Conservation (phyloP, 2,797 vertebrate species). For the Podarcis lilfordi region DNA sequence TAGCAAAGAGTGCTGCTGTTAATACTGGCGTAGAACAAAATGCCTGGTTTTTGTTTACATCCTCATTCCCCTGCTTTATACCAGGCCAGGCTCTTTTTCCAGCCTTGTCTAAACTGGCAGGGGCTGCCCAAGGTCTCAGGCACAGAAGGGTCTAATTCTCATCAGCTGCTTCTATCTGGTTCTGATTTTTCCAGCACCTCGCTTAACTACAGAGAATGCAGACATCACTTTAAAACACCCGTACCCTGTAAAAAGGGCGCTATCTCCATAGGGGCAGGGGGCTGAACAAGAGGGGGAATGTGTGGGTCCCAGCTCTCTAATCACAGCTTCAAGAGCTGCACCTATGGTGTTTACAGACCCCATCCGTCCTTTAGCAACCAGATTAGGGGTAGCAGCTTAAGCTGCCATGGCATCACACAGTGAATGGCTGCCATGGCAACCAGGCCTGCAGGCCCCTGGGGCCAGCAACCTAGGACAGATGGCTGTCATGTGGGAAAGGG, state of each 20-base stretch:
- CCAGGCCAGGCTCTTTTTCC: too few species aligned
- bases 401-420: not conserved
- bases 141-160: not conserved
- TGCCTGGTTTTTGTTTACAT: too few species aligned
- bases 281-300: not conserved
- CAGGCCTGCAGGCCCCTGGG: constrained; percentile 11
- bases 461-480: constrained; percentile 33
- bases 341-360: not conserved
- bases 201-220: not conserved
- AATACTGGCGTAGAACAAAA: too few species aligned
- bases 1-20: not conserved
- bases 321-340: not conserved
- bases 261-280: not conserved
- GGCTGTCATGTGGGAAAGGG: constrained; percentile 38
- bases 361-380: not conserved
- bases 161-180: not conserved
- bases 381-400: constrained; percentile 20
- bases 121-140: not conserved
- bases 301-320: not conserved
- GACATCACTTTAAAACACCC: too few species aligned
- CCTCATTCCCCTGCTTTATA: too few species aligned
- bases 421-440: constrained; percentile 25
- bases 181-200: not conserved
- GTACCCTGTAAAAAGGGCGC: too few species aligned
- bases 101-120: too few species aligned